Conservation (phyloP, 2,888 invertebrate species). For the Apomyelois bistriatella region DNA sequence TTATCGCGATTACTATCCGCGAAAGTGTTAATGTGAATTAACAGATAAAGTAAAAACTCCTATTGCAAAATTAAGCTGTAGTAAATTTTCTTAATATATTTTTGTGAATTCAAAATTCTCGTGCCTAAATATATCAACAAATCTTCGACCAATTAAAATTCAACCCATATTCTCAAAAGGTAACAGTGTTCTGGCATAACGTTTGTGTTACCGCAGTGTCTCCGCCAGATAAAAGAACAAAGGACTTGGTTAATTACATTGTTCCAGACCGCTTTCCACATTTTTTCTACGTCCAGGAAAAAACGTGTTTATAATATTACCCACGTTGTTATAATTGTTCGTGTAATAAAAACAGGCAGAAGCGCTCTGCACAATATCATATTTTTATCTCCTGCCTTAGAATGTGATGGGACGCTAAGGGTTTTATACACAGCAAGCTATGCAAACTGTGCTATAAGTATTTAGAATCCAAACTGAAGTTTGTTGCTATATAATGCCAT, state of each 20-base stretch:
- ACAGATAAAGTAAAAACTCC: no score
- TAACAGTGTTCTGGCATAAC: slow-evolving; percentile 1
- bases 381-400: slow-evolving; percentile 39
- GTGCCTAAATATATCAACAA: background rate
- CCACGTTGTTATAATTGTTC: slow-evolving; percentile 19
- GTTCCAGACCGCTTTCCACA: slow-evolving; percentile 10
- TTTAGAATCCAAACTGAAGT: background rate
- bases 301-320: slow-evolving; percentile 13
- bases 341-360: slow-evolving; percentile 24
- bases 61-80: no score
- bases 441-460: background rate
- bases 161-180: background rate
- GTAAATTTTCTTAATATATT: no score
- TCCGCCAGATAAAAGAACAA: slow-evolving; percentile 12
- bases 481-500: no score
- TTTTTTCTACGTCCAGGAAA: slow-evolving; percentile 11
- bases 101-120: no score
- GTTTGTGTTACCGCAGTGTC: slow-evolving; percentile 5
- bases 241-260: slow-evolving; percentile 12
- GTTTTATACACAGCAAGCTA: background rate
- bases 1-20: no score
- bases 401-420: slow-evolving; percentile 37
- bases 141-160: slow-evolving; percentile 7
- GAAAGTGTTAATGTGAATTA: no score
- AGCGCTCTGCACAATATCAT: slow-evolving; percentile 46